Conservation (phyloP, 2,797 vertebrate species). For the Calcarius lapponicus region DNA sequence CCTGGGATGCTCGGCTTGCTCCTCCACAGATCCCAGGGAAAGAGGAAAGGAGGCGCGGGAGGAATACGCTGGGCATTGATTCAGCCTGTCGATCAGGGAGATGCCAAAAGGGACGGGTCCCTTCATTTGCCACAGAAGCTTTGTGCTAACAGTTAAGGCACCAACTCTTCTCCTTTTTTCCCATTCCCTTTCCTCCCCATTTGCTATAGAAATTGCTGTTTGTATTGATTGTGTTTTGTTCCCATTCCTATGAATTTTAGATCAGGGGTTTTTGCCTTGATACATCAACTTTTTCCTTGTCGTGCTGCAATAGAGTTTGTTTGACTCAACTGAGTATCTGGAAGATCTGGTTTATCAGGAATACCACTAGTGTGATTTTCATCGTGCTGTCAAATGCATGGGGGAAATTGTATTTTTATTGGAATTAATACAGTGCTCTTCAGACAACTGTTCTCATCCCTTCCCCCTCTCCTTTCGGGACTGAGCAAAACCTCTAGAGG, state of each 20-base stretch:
- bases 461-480: conserved; percentile 21
- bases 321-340: conserved; percentile 18
- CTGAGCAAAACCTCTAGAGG: conserved; percentile 32
- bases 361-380: conserved; percentile 19
- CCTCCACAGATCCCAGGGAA: conserved; percentile 14
- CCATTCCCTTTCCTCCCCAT: not conserved
- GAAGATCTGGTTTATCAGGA: conserved; percentile 28
- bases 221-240: conserved; percentile 30
- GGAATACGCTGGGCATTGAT: conserved; percentile 11
- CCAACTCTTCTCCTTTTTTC: not conserved
- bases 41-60: not conserved
- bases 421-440: conserved; percentile 43
- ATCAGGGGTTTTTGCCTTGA: not conserved
- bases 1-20: conserved; percentile 16
- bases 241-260: not conserved
- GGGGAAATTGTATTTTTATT: conserved; percentile 12
- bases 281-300: conserved; percentile 57
- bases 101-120: conserved; percentile 27
- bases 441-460: not conserved
- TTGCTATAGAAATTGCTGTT: conserved; percentile 51
- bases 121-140: conserved; percentile 20
- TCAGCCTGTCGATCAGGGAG: conserved; percentile 7
- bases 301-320: conserved; percentile 45
- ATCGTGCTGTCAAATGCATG: not conserved
- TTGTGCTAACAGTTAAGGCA: conserved; percentile 19